Conservation (phyloP, 2,113 vertebrate genomes). For the Eurystomus gularis region DNA sequence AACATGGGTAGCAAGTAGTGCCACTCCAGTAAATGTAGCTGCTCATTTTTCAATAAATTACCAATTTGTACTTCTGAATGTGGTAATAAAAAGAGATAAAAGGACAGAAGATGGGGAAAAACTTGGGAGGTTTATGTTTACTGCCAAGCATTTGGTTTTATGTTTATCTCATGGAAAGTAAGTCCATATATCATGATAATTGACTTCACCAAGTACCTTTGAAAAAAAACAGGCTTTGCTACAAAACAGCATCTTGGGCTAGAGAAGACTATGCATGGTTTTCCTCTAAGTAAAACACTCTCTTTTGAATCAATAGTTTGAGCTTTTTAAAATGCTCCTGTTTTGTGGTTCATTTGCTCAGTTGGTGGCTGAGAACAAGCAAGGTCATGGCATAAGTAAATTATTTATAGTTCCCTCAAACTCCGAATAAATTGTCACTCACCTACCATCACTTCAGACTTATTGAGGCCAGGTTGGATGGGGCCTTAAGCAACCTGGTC, state of each 20-base stretch:
- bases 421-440: neutral
- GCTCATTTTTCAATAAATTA: conserved; percentile 48
- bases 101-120: conserved; percentile 11
- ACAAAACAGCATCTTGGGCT: neutral
- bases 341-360: neutral
- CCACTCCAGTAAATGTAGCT: neutral
- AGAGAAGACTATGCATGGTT: neutral
- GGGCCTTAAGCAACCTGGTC: no score
- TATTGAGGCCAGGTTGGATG: neutral
- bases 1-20: neutral
- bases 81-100: conserved; percentile 46
- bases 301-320: neutral
- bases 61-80: conserved; percentile 25
- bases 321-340: neutral
- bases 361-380: neutral
- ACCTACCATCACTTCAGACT: neutral
- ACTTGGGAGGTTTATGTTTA: conserved; percentile 45
- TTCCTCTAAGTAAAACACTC: neutral
- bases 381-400: neutral
- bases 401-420: neutral
- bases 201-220: conserved; percentile 15
- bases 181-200: neutral
- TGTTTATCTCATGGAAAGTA: conserved; percentile 14
- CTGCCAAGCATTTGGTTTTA: conserved; percentile 31
- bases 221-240: neutral